These are phyloP conservation scores for Heliconius hewitsoni DNA, from an alignment of 1,140 invertebrate genomes.

Conservation along the genomic window DNA sequence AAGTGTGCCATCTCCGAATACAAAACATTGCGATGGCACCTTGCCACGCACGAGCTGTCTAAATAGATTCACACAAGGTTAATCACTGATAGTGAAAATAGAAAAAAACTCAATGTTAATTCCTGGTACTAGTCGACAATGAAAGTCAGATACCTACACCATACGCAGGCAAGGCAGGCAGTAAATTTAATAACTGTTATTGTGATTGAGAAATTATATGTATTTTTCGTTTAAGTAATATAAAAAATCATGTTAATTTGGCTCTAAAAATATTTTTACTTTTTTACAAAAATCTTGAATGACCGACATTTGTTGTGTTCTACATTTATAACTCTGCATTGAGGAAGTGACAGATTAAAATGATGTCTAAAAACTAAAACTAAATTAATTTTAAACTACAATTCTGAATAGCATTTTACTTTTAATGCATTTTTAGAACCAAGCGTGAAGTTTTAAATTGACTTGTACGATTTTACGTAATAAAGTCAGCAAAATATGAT, in stretches of 20 bases:
- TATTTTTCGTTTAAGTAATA: no score
- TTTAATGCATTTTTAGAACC: background rate
- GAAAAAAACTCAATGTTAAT: slow-evolving; percentile 55
- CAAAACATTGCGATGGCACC: slow-evolving; percentile 73
- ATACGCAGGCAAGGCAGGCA: background rate
- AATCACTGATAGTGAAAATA: slow-evolving; percentile 73
- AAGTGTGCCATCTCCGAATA: slow-evolving; percentile 61
- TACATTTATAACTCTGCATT: background rate
- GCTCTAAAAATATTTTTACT: no score
- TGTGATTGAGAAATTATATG: background rate
- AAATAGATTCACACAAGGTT: slow-evolving; percentile 72
- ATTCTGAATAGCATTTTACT: background rate
- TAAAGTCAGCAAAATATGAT: slow-evolving; percentile 28
- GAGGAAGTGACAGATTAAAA: background rate
- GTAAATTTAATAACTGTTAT: background rate
- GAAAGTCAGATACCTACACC: background rate
- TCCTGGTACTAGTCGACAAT: slow-evolving; percentile 37
- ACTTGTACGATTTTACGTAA: slow-evolving; percentile 13
- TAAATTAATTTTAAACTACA: background rate
- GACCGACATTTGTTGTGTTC: background rate
- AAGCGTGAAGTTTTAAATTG: slow-evolving; percentile 5
- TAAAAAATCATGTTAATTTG: no score
- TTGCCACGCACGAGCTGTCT: slow-evolving; percentile 57
- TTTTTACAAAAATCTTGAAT: background rate
- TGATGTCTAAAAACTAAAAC: background rate